phyloP scores from a whole-genome alignment of 2,113 vertebrate genomes.

The Oreochromis niloticus region DNA sequence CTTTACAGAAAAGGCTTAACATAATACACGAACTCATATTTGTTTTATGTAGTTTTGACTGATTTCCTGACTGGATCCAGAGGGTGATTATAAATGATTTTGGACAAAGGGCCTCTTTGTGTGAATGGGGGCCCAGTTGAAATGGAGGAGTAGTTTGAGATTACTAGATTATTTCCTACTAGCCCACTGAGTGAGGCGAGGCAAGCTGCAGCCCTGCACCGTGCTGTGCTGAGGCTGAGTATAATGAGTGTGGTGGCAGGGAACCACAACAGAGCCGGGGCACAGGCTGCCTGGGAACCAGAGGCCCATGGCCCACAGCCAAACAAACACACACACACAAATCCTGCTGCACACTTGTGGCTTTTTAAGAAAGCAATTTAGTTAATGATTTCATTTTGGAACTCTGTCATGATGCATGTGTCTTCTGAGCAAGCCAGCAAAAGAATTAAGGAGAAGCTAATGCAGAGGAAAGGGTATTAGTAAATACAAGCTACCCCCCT shows the following conservation, averaged over 20 bases:
- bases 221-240: slow-evolving; percentile 56
- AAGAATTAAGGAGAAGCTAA: slow-evolving; percentile 19
- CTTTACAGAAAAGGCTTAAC: not conserved
- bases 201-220: slow-evolving; percentile 42
- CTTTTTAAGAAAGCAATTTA: slow-evolving; percentile 74
- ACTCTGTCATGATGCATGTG: slow-evolving; percentile 63
- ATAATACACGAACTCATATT: slow-evolving; percentile 40
- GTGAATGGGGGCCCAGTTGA: slow-evolving; percentile 41
- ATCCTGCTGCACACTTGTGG: slow-evolving; percentile 66
- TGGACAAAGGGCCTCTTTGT: slow-evolving; percentile 64
- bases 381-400: slow-evolving; percentile 76
- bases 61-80: slow-evolving; percentile 57
- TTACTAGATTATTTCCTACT: slow-evolving; percentile 73
- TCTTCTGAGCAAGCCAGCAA: slow-evolving; percentile 42
- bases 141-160: slow-evolving; percentile 69
- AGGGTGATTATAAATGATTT: slow-evolving; percentile 18
- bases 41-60: slow-evolving; percentile 64
- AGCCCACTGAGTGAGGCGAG: slow-evolving; percentile 51
- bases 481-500: slow-evolving; percentile 40
- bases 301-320: slow-evolving; percentile 62
- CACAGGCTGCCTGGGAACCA: slow-evolving; percentile 66
- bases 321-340: slow-evolving; percentile 61
- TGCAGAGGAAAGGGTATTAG: slow-evolving; percentile 46
- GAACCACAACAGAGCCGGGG: slow-evolving; percentile 73
- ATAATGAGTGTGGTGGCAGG: slow-evolving; percentile 71